Evolutionary conservation across 1,140 invertebrate species (phyloP).

Genomic region (Megalopta genalis): DNA sequence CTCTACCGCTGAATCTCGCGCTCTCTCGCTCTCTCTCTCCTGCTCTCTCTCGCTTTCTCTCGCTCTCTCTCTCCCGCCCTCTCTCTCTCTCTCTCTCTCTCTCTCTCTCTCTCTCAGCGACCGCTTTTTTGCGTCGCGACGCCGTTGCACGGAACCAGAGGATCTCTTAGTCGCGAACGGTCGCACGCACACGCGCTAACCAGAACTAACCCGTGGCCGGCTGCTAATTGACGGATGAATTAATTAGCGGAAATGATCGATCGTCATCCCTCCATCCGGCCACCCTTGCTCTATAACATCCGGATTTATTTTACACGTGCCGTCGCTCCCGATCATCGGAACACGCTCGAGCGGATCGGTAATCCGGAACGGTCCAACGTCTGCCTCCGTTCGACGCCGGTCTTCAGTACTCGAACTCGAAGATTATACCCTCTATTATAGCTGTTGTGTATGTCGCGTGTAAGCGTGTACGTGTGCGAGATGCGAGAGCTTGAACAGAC

Average conservation of each 20-base stretch:
- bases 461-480: too few species aligned
- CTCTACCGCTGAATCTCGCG: too few species aligned
- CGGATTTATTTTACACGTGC: conserved; percentile 54
- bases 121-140: background rate
- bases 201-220: conserved; percentile 31
- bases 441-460: too few species aligned
- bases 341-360: too few species aligned
- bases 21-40: conserved; percentile 17
- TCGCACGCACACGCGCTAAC: conserved; percentile 36
- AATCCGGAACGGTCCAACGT: too few species aligned
- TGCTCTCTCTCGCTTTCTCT: too few species aligned
- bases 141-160: conserved; percentile 9
- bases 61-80: conserved; percentile 51
- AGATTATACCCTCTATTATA: too few species aligned
- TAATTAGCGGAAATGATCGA: conserved; percentile 76
- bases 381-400: too few species aligned
- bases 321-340: background rate
- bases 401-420: too few species aligned
- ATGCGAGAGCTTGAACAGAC: too few species aligned
- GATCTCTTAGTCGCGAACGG: conserved; percentile 35
- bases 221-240: conserved; percentile 78
- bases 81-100: background rate
- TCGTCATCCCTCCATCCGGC: conserved; percentile 49
- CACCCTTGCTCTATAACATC: background rate
- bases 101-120: background rate